Percentiles rank a stretch among this genome's conserved stretches.
These are phyloP conservation scores for Phodopus roborovskii DNA, from an alignment of 2,113 vertebrate species.

Conservation along the genomic window DNA sequence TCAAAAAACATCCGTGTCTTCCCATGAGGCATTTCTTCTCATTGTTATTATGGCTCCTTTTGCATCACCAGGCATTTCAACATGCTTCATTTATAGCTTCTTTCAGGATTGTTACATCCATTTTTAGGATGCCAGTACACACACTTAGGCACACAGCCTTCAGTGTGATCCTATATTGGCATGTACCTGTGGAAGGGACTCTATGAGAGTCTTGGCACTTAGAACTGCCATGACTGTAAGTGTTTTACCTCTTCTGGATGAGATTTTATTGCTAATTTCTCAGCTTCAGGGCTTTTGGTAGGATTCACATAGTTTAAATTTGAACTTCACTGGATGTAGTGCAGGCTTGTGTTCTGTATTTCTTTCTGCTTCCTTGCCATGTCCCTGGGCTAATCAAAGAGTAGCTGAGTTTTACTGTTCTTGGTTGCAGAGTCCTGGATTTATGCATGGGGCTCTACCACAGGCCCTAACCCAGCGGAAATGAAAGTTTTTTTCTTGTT, in stretches of 20 bases:
- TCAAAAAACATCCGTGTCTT: constrained; percentile 2
- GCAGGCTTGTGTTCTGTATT: neutral
- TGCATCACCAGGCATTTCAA: neutral
- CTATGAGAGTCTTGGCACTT: neutral
- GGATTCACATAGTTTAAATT: constrained; percentile 24
- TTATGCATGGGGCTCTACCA: neutral
- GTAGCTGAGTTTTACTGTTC: neutral
- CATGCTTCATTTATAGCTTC: neutral
- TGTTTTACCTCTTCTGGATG: neutral
- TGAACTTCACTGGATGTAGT: neutral
- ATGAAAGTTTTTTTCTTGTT: neutral
- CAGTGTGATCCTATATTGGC: neutral
- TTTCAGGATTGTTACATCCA: neutral
- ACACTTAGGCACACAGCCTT: neutral
- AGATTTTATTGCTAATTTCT: constrained; percentile 33
- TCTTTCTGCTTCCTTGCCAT: constrained; percentile 8
- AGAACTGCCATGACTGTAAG: neutral
- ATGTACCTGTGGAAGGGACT: neutral
- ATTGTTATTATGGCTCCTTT: neutral
- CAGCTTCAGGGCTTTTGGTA: neutral
- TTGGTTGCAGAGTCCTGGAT: neutral
- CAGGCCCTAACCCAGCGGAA: neutral
- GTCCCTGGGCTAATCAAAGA: neutral
- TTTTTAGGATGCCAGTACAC: neutral
- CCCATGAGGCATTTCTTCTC: neutral